phyloP scores from a whole-genome alignment of 2,113 vertebrate genomes.

The Leucoraja erinaceus region DNA sequence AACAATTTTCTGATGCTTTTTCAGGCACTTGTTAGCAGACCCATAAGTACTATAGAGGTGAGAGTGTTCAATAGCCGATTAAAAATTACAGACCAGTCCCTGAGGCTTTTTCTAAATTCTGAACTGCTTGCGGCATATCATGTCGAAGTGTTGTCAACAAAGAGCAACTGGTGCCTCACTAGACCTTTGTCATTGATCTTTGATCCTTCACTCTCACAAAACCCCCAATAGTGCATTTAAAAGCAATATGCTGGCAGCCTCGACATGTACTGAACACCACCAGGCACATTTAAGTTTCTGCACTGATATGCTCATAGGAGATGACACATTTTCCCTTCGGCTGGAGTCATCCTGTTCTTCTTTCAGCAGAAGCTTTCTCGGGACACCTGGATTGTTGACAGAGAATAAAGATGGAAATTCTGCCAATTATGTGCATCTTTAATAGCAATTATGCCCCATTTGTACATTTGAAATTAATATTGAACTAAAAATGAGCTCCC shows the following conservation, averaged over 20 bases:
- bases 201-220: background rate
- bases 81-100: background rate
- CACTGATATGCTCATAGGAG: background rate
- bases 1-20: background rate
- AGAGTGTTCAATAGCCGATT: background rate
- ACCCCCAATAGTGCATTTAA: background rate
- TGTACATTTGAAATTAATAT: background rate
- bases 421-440: background rate
- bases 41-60: background rate
- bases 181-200: conserved; percentile 1
- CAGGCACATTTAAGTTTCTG: background rate
- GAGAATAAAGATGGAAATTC: background rate
- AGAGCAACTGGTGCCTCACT: background rate
- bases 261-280: background rate
- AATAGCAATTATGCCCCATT: background rate
- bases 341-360: background rate
- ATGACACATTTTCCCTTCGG: background rate
- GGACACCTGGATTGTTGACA: background rate
- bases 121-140: background rate
- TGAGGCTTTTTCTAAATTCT: background rate
- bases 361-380: background rate
- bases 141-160: background rate
- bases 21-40: background rate
- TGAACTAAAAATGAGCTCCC: background rate
- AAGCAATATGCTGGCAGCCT: background rate